Conservation (phyloP, 2,888 invertebrate genomes). For the Tenthredo notha region DNA sequence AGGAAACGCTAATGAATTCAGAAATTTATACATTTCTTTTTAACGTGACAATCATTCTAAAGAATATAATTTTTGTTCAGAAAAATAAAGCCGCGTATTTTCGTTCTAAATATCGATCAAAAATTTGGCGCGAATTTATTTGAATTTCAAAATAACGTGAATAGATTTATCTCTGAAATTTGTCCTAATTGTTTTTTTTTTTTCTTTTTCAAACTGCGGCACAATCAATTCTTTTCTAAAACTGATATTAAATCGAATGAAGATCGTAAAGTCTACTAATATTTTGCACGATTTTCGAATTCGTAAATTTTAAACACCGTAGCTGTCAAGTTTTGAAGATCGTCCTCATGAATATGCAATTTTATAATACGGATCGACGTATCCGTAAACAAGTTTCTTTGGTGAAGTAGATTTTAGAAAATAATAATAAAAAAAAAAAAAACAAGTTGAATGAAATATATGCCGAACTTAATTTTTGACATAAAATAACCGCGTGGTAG, state of each 20-base stretch:
- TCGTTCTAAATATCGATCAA: not conserved
- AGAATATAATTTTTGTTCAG: not conserved
- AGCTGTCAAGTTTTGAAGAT: not conserved
- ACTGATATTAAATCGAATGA: not conserved
- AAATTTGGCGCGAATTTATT: not conserved
- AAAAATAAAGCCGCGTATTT: not conserved
- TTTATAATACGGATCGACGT: not conserved
- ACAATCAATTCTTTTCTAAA: not conserved
- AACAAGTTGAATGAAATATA: not conserved
- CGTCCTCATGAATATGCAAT: not conserved
- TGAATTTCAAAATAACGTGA: not conserved
- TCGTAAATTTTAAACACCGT: not conserved
- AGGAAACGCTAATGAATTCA: slow-evolving; percentile 15
- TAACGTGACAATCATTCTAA: not conserved
- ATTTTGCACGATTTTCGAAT: not conserved
- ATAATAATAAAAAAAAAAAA: not conserved
- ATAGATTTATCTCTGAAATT: not conserved
- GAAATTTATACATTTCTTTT: not conserved
- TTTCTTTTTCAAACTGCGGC: too few species aligned
- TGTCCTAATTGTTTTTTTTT: not conserved
- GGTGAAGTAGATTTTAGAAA: not conserved
- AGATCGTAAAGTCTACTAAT: not conserved
- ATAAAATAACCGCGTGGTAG: not conserved
- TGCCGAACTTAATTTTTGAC: slow-evolving; percentile 3
- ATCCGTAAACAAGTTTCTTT: not conserved